Evolutionary conservation across 2,113 vertebrate genomes (phyloP), one percentile per base, ranked within the genome.

Genomic region (Rousettus leschenaultii): DNA sequence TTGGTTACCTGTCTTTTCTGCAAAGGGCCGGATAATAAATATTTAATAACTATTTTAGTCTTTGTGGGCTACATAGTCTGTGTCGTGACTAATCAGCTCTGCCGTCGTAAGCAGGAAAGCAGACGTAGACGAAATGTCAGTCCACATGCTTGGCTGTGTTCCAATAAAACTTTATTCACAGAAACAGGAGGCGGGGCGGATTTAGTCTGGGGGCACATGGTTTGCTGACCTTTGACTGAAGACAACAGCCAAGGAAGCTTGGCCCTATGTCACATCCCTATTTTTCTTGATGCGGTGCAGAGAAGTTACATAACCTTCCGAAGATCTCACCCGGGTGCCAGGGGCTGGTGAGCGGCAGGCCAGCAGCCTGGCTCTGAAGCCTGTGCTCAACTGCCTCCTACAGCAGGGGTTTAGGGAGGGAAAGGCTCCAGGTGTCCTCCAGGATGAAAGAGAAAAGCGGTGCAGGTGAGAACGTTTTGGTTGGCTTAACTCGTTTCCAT

Each of bases 91-190:
- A 40, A 35, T 70, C 43, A 57, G 22, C 18, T 59, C 79, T 95
- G 71, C 22, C 21, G 1, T 1, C 2, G 13, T 43, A 33, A 33
- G 26, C 45, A 45, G 22, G 33, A 26, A 48, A 43, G 61, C 73
- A 86, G 19, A 73, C 43, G 5, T 0, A 21, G 51, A 4, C 14
- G 12, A 18, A 18, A 35, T 7, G 26, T 51, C 21, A 86, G 24
- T 70, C 68, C 73, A n/a, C 6, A 30, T 89, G 38, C 43, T 3
- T 21, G 30, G 22, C 38, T 48, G 40, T 68, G 83, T 78, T 61
- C 71, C 89, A 91, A 63, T 93, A 91, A 95, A 86, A 78, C 86
- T 95, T 93, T 88, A 55, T 89, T 89, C 59, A n/a, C n/a, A 70
- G 63, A 79, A 74, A 65, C 6, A 92, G 30, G 73, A 89, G 0